Base-by-base conservation (phyloP, 1,140 invertebrate species). In the Aphaenogaster ashmeadi region DNA sequence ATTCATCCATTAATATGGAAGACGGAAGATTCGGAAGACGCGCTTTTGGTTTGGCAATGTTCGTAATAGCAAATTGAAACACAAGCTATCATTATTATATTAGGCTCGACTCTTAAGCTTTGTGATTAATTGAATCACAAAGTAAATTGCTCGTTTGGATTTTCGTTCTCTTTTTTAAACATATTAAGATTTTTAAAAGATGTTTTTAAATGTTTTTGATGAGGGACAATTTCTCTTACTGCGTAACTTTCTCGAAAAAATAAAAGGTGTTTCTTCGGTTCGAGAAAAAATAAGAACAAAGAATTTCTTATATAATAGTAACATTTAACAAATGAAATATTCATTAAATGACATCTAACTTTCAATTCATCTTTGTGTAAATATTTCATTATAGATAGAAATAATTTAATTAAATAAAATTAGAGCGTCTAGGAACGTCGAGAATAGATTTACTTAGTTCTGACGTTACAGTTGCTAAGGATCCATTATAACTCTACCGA, bases 1-100 rank as follows among this genome's bases (percentile, higher is more conserved):
- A 1, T 27, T 27, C 27, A 27, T 27, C 27, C 27, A 74, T 62
- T 81, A 44, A 69, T 27, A 27, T 80, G 44, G 58, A 83, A n/a
- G 27, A 6, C 3, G 27, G 27, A 18, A 9, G 11, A 72, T 15
- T 41, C 4, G n/a, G 5, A 71, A 41, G 27, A 21, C 4, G 66
- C 21, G 11, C 8, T 50, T 74, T 21, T 11, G 38, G 0, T 56
- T 81, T 41, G 64, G 8, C 38, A 33, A 33, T 18, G 21, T n/a
- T 41, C 1, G 47, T 27, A 41, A 52, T 36, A 44, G 33, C n/a
- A n/a, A 15, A 44, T 44, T 13, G 36, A 81, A 21, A 27, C 47
- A 5, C 5, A 21, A 41, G 7, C 18, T 18, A 36, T 52, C 5
- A 41, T 56, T 50, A 38, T 41, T 44, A 36, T 27, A 44, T 41